Evolutionary conservation across 2,113 vertebrate species (phyloP).

Genomic region (Phaethon lepturus): DNA sequence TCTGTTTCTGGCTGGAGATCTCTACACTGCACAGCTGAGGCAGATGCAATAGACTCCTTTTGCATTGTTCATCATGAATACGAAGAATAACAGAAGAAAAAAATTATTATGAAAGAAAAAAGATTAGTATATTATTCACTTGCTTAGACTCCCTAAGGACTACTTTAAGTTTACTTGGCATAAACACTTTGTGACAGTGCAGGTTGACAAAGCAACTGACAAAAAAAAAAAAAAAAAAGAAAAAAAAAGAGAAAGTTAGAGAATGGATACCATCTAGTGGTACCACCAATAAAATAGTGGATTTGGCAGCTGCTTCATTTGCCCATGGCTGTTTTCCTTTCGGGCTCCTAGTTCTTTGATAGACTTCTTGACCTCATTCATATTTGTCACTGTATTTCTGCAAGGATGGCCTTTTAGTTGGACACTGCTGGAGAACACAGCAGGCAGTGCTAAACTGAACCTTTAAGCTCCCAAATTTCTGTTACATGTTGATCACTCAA

Average conservation of each 20-base stretch:
- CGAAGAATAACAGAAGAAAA: background rate
- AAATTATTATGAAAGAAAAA: background rate
- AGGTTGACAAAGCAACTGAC: background rate
- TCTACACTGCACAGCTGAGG: background rate
- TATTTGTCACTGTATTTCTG: background rate
- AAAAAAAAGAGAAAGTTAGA: background rate
- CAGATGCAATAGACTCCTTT: background rate
- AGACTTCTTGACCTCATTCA: background rate
- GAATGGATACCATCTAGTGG: slow-evolving; percentile 38
- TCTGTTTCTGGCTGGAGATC: background rate
- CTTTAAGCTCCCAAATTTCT: background rate
- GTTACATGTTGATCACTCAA: accelerated
- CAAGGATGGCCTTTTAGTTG: background rate
- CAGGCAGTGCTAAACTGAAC: background rate
- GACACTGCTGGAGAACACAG: accelerated
- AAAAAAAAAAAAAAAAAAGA: background rate
- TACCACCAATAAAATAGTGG: background rate
- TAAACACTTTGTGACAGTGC: background rate
- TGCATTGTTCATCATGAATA: background rate
- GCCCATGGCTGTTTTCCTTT: background rate
- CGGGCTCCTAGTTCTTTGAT: background rate
- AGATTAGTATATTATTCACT: background rate
- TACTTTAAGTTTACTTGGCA: background rate
- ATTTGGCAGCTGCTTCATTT: background rate
- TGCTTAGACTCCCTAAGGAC: background rate